These are phyloP conservation scores for Philopedon plagiatum DNA, from an alignment of 2,888 invertebrate species.

Conservation along the genomic window DNA sequence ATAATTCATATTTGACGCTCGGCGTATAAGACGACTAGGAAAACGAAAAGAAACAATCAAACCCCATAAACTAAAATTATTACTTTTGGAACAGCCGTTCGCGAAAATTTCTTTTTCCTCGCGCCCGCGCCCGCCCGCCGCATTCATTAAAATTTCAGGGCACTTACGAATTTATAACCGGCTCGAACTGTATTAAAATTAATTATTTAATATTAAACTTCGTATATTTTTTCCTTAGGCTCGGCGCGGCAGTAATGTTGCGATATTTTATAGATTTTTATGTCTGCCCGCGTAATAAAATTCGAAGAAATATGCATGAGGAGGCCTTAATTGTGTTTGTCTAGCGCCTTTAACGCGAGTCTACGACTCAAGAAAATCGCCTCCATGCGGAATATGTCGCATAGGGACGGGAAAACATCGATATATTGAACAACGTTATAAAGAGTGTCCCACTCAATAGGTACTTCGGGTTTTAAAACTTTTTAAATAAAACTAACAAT, in stretches of 20 bases:
- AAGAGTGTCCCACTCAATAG: too few relatives aligned
- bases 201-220: slow-evolving; percentile 75
- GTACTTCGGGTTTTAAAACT: too few relatives aligned
- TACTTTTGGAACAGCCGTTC: slow-evolving; percentile 59
- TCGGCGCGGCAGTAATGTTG: slow-evolving; percentile 60
- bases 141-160: slow-evolving; percentile 66
- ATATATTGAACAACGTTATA: too few relatives aligned
- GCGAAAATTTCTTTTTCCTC: slow-evolving; percentile 62
- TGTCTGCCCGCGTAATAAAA: slow-evolving; percentile 62
- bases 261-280: slow-evolving; percentile 61
- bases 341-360: slow-evolving; percentile 18
- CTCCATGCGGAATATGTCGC: background rate
- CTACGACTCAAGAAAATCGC: slow-evolving; percentile 21
- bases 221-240: slow-evolving; percentile 68
- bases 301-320: slow-evolving; percentile 62
- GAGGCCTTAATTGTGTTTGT: slow-evolving; percentile 61
- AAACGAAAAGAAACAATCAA: slow-evolving; percentile 14
- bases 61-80: slow-evolving; percentile 31
- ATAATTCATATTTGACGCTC: background rate
- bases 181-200: slow-evolving; percentile 72
- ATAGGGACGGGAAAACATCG: too few relatives aligned
- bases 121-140: slow-evolving; percentile 57
- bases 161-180: slow-evolving; percentile 68
- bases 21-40: background rate
- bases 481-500: too few relatives aligned